These are phyloP conservation scores for Craseonycteris thonglongyai DNA, from an alignment of 2,113 vertebrate species.

Conservation along the genomic window DNA sequence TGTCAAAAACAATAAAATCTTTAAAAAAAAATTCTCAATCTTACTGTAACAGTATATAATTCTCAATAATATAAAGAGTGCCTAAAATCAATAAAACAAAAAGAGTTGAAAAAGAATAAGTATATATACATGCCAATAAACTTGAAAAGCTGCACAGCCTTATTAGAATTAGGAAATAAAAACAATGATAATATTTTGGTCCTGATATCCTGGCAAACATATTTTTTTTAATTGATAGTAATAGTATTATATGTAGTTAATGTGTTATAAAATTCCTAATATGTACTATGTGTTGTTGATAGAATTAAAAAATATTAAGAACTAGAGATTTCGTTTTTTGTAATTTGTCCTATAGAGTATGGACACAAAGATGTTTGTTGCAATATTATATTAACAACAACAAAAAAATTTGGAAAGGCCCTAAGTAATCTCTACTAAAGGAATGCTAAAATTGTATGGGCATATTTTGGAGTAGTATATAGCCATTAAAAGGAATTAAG, in stretches of 20 bases:
- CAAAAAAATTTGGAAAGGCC: neutral
- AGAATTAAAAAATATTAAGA: neutral
- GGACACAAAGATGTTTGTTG: neutral
- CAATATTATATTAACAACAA: neutral
- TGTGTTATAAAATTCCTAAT: neutral
- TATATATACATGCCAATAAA: neutral
- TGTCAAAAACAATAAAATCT: too few species aligned
- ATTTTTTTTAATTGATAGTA: neutral
- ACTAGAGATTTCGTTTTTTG: neutral
- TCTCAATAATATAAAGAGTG: neutral
- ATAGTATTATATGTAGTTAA: neutral
- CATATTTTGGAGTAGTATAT: neutral
- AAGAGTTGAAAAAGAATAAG: slow-evolving; percentile 4
- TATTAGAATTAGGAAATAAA: neutral
- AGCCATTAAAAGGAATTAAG: neutral
- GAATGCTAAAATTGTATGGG: neutral
- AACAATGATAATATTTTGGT: neutral
- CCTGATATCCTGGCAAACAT: neutral
- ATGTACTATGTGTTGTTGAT: neutral
- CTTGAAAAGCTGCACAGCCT: neutral
- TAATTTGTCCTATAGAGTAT: neutral
- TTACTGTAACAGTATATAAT: neutral
- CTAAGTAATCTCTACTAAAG: neutral
- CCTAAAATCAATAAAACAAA: neutral
- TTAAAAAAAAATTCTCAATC: neutral